Evolutionary conservation across 2,113 vertebrate species (phyloP).

Genomic region (Chaetorhynchus papuensis): DNA sequence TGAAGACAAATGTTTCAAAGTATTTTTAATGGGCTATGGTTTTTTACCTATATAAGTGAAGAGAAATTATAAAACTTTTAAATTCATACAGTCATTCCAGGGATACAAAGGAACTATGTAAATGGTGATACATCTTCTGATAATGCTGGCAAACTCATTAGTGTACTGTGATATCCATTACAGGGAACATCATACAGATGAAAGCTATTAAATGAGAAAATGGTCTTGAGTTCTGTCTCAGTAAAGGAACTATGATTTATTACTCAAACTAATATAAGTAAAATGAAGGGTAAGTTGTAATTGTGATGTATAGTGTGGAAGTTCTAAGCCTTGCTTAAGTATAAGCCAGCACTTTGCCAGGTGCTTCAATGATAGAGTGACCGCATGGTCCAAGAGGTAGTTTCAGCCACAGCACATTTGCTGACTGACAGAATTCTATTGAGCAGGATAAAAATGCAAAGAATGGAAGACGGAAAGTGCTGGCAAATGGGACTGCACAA

Average conservation of each 20-base stretch:
- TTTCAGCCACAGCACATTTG: background rate
- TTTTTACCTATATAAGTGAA: slow-evolving; percentile 4
- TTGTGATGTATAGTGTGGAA: background rate
- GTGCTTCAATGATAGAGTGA: background rate
- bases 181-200: slow-evolving; percentile 27
- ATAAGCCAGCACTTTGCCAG: background rate
- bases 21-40: background rate
- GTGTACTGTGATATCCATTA: slow-evolving; percentile 48
- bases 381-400: background rate
- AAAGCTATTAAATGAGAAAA: slow-evolving; percentile 68
- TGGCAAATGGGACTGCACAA: background rate
- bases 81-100: background rate
- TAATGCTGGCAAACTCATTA: slow-evolving; percentile 59
- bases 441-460: background rate
- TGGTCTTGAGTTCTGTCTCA: slow-evolving; percentile 4
- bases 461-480: background rate
- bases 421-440: background rate
- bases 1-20: background rate
- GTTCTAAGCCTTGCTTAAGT: background rate
- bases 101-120: background rate
- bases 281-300: slow-evolving; percentile 35
- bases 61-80: slow-evolving; percentile 33
- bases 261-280: slow-evolving; percentile 23
- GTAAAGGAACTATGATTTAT: slow-evolving; percentile 49
- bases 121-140: slow-evolving; percentile 40